Evolutionary conservation across 1,140 invertebrate species (phyloP).

Genomic region (Drosophila elegans): DNA sequence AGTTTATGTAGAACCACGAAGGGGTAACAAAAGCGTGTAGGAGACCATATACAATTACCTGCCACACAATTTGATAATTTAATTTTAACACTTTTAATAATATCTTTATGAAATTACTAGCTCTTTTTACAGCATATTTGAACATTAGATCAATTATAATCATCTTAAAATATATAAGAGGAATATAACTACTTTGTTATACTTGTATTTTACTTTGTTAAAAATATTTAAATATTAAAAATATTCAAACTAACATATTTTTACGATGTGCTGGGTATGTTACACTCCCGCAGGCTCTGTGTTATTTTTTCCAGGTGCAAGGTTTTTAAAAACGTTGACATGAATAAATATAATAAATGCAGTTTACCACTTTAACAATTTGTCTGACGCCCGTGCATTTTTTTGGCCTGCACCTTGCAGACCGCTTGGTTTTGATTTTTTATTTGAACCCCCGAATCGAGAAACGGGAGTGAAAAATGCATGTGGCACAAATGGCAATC

Average conservation of each 20-base stretch:
- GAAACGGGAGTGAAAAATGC: slow-evolving; percentile 38
- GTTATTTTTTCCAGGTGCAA: slow-evolving; percentile 8
- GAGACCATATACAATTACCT: background rate
- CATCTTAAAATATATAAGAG: too few relatives aligned
- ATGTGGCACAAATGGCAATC: slow-evolving; percentile 64
- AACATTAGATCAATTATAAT: too few relatives aligned
- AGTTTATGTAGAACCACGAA: background rate
- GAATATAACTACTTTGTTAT: too few relatives aligned
- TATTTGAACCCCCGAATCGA: background rate
- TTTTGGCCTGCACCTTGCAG: slow-evolving; percentile 23
- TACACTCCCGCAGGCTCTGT: too few relatives aligned
- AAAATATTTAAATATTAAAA: too few relatives aligned
- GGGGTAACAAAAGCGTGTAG: background rate
- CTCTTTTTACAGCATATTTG: too few relatives aligned
- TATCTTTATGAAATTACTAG: too few relatives aligned
- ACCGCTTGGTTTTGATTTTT: slow-evolving; percentile 7
- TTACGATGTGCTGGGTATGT: background rate
- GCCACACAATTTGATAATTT: too few relatives aligned
- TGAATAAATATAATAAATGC: slow-evolving; percentile 65
- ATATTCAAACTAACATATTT: too few relatives aligned
- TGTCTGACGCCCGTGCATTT: slow-evolving; percentile 33
- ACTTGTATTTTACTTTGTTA: too few relatives aligned
- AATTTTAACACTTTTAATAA: too few relatives aligned
- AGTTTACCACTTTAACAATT: slow-evolving; percentile 68
- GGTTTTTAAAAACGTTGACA: slow-evolving; percentile 44